Conservation (phyloP, 2,797 vertebrate genomes). For the Apodemus agrarius region DNA sequence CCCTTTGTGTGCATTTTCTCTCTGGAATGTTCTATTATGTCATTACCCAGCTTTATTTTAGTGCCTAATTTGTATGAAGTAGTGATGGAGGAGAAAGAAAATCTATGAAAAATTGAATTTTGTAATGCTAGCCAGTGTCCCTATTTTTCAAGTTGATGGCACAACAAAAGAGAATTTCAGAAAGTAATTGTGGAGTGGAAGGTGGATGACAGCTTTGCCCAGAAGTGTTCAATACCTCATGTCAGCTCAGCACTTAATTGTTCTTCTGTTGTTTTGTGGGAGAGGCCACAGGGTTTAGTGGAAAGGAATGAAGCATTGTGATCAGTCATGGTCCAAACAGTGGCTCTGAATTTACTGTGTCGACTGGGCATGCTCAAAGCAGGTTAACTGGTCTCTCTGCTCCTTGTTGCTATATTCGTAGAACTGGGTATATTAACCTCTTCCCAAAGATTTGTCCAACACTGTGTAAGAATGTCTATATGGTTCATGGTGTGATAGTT, state of each 20-base stretch:
- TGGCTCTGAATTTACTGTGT: background rate
- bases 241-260: slow-evolving; percentile 68
- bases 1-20: slow-evolving; percentile 44
- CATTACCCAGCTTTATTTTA: slow-evolving; percentile 62
- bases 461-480: background rate
- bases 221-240: slow-evolving; percentile 58
- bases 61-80: slow-evolving; percentile 68
- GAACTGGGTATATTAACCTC: background rate
- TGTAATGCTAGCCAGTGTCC: slow-evolving; percentile 49
- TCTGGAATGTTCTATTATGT: background rate
- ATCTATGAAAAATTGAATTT: slow-evolving; percentile 77
- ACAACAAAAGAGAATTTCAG: slow-evolving; percentile 71
- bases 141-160: slow-evolving; percentile 77
- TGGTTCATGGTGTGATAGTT: background rate
- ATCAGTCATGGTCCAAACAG: slow-evolving; percentile 52
- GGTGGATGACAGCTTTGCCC: slow-evolving; percentile 63
- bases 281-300: background rate
- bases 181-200: slow-evolving; percentile 68
- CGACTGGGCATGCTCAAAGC: background rate
- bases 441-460: background rate
- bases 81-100: slow-evolving; percentile 69
- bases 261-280: slow-evolving; percentile 48
- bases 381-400: slow-evolving; percentile 18
- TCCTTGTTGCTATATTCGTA: background rate
- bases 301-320: background rate